These are phyloP conservation scores for Anastrepha ludens DNA, from an alignment of 1,140 invertebrate genomes.

Conservation along the genomic window DNA sequence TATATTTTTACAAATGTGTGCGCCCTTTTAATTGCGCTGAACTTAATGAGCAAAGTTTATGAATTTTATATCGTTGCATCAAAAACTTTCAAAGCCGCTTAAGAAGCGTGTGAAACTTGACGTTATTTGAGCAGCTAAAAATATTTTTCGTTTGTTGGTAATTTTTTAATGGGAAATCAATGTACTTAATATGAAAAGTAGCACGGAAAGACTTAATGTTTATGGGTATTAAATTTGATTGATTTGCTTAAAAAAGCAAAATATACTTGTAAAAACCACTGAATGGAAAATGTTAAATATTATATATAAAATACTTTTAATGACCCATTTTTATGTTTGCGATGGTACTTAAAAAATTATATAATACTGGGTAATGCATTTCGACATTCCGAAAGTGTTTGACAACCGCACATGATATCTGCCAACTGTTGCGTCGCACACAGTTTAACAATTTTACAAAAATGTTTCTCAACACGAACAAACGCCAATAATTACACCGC, in stretches of 20 bases:
- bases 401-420: too few species aligned
- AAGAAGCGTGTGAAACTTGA: conserved; percentile 19
- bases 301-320: too few species aligned
- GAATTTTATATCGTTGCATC: background rate
- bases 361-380: too few species aligned
- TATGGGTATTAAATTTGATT: background rate
- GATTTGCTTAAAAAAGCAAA: background rate
- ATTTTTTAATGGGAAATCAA: conserved; percentile 18
- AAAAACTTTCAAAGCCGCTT: background rate
- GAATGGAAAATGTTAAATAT: too few species aligned
- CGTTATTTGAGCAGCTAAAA: background rate
- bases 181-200: background rate
- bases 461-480: too few species aligned
- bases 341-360: too few species aligned
- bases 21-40: conserved; percentile 9
- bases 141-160: background rate
- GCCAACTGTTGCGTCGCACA: too few species aligned
- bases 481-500: too few species aligned
- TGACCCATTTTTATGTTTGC: too few species aligned
- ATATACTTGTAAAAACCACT: too few species aligned
- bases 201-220: background rate
- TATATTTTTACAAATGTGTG: background rate
- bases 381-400: too few species aligned
- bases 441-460: too few species aligned
- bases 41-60: conserved; percentile 45